Conservation (phyloP, 2,888 invertebrate species). For the Thecocarcelia acutangulata region DNA sequence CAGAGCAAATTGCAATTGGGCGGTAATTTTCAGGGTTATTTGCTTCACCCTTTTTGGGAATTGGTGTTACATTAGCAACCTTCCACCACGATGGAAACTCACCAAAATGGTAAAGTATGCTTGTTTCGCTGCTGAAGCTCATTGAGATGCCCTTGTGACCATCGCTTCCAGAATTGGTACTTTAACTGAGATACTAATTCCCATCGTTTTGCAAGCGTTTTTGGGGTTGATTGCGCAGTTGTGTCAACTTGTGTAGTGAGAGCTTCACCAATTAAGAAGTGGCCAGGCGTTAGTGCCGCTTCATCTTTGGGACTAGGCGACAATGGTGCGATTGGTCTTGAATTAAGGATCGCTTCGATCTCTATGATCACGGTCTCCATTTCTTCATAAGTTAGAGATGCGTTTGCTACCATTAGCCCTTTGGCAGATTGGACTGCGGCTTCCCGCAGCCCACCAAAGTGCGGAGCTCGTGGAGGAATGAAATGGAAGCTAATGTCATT, state of each 20-base stretch:
- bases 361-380: neutral
- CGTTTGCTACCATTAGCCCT: neutral
- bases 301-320: neutral
- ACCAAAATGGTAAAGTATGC: too few species aligned
- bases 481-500: neutral
- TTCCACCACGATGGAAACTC: too few species aligned
- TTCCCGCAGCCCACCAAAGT: neutral
- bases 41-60: too few species aligned
- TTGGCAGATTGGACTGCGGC: neutral
- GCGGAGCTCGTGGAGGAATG: neutral
- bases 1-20: too few species aligned
- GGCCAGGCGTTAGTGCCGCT: neutral
- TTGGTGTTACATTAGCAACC: too few species aligned
- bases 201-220: slow-evolving; percentile 13
- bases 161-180: slow-evolving; percentile 38
- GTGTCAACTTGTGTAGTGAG: neutral
- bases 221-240: neutral
- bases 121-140: slow-evolving; percentile 19
- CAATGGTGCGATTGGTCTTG: neutral
- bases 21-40: too few species aligned
- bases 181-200: slow-evolving; percentile 27
- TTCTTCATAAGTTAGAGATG: neutral
- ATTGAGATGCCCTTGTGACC: slow-evolving; percentile 19
- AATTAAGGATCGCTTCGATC: neutral
- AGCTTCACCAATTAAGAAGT: neutral